A percentile compares a stretch with the other conserved stretches of the same genome.
Evolutionary conservation across 2,797 vertebrate species (phyloP).

Genomic region (Liparis tanakae): DNA sequence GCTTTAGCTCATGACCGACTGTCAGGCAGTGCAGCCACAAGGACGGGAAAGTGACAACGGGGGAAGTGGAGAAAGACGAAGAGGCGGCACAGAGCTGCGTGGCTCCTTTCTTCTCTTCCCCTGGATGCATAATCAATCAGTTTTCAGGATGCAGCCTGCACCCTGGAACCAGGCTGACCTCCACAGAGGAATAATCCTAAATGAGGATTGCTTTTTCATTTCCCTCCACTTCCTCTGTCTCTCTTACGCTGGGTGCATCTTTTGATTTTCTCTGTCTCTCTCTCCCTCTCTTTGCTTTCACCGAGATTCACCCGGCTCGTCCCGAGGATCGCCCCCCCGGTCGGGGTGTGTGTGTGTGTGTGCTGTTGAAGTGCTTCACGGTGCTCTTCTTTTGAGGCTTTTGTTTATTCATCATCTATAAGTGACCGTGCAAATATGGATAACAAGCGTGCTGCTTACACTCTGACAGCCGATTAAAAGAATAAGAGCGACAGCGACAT

Average conservation of each 20-base stretch:
- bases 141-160: constrained; percentile 63
- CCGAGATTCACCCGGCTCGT: constrained; percentile 25
- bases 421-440: not conserved
- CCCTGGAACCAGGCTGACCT: constrained; percentile 73
- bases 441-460: not conserved
- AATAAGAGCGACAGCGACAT: constrained; percentile 8
- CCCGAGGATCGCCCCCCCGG: constrained; percentile 4
- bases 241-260: constrained; percentile 25
- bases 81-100: constrained; percentile 34
- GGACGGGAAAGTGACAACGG: constrained; percentile 50
- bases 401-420: constrained; percentile 8
- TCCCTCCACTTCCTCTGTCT: constrained; percentile 69
- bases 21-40: constrained; percentile 43
- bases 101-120: constrained; percentile 57
- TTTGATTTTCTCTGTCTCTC: constrained; percentile 37
- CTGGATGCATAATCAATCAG: constrained; percentile 67
- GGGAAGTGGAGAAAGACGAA: constrained; percentile 44
- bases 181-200: constrained; percentile 69
- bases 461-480: not conserved
- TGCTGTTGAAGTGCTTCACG: constrained; percentile 30
- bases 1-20: constrained; percentile 45
- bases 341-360: constrained; percentile 2
- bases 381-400: constrained; percentile 2
- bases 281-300: constrained; percentile 55
- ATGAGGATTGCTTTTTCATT: constrained; percentile 85